Evolutionary conservation across 2,888 invertebrate genomes (phyloP).

Genomic region (Drosophila seclusa): DNA sequence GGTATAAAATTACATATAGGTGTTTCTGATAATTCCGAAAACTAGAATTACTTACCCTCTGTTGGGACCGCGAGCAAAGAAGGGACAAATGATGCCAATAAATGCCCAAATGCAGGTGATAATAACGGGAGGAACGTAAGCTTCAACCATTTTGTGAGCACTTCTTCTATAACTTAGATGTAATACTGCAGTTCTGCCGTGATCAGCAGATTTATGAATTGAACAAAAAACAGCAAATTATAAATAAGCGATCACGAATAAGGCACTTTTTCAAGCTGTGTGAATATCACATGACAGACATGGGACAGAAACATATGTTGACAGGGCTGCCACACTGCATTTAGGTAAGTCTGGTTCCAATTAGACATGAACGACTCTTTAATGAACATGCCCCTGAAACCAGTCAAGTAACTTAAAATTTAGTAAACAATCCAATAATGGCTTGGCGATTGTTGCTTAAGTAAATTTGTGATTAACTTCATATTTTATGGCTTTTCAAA

Average conservation of each 20-base stretch:
- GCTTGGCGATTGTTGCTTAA: no score
- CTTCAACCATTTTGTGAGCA: constrained; percentile 75
- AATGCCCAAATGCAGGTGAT: constrained; percentile 83
- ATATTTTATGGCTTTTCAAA: neutral
- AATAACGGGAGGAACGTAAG: constrained; percentile 77
- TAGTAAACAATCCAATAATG: neutral
- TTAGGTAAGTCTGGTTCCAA: constrained; percentile 9
- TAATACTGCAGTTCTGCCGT: constrained; percentile 59
- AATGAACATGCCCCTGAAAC: neutral
- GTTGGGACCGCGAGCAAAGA: constrained; percentile 83
- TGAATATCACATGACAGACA: constrained; percentile 76
- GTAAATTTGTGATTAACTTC: neutral
- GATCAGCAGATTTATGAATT: constrained; percentile 39
- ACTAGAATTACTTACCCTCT: constrained; percentile 75
- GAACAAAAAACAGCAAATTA: constrained; percentile 35
- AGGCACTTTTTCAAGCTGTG: constrained; percentile 62
- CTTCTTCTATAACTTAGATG: constrained; percentile 19
- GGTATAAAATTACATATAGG: constrained; percentile 7
- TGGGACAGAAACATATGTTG: constrained; percentile 61
- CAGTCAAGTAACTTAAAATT: neutral
- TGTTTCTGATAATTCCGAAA: neutral
- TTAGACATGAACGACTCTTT: constrained; percentile 4
- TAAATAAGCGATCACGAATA: constrained; percentile 61
- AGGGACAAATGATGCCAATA: constrained; percentile 82
- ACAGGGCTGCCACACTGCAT: constrained; percentile 25